Evolutionary conservation across 2,113 vertebrate species (phyloP), one percentile per base, ranked within the genome.

Genomic region (Chionodraco myersi): DNA sequence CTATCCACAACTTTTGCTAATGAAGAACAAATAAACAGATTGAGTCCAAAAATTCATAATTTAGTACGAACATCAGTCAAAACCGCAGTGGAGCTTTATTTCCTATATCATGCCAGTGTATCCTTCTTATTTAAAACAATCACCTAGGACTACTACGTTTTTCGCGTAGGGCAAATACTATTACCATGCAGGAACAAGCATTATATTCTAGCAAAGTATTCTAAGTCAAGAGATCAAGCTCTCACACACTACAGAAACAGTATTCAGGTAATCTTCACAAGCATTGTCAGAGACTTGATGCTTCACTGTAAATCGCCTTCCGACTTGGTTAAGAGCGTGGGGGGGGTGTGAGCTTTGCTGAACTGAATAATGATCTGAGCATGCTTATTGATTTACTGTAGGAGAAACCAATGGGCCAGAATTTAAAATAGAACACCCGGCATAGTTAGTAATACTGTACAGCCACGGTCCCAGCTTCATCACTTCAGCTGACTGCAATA

Each of bases 381-480:
- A 18, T 64, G 26, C 49, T 72, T 56, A 84, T 84, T 88, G 74
- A 83, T 90, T 86, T 51, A 71, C 63, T 77, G 72, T 63, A 62
- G 59, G 34, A 75, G 64, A 69, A 72, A 53, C 58, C 76, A 75
- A n/a, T 59, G 67, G 49, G 18, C 49, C 26, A 51, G 21, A 56
- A 82, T 80, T 34, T 79, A 76, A 72, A 74, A 83, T 82, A 75
- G 41, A 77, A 36, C 34, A n/a, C 5, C 69, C 8, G 8, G 60
- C 49, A 52, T 30, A 10, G 49, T 68, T 4, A 77, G 67, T 73
- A 45, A 36, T 48, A 71, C 76, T 66, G 47, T 81, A 62, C 75
- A 44, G 61, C 52, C 41, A 53, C 13, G 6, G 48, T 26, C 52
- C 54, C 52, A 44, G 68, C 61, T 62, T 80, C 56, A 64, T 69